phyloP scores from a whole-genome alignment of 2,113 vertebrate species.

The Clarias magur region DNA sequence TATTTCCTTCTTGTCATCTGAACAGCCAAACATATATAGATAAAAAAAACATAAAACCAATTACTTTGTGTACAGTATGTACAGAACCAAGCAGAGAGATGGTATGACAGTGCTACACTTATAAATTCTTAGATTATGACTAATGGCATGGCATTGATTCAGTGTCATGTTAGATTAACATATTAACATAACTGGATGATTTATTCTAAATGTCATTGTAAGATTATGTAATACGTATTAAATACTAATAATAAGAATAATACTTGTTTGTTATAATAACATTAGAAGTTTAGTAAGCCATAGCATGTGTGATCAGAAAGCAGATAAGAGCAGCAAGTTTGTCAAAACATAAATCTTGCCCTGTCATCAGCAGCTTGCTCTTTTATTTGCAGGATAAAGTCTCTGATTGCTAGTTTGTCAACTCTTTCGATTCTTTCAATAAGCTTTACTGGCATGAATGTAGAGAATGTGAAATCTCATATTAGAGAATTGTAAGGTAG shows the following conservation, averaged over 20 bases:
- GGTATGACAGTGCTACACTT: neutral
- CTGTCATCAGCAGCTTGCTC: neutral
- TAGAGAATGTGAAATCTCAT: neutral
- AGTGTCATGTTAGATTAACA: neutral
- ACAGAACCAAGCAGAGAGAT: neutral
- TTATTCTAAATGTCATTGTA: neutral
- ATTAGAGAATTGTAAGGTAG: neutral
- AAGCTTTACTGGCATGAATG: no score
- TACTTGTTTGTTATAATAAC: neutral
- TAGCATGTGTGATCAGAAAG: neutral
- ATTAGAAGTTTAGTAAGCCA: neutral
- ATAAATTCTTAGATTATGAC: neutral
- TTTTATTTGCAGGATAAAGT: neutral
- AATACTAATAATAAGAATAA: neutral
- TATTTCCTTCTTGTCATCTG: neutral
- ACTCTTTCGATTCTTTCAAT: no score
- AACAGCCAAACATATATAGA: neutral
- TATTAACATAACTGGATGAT: neutral
- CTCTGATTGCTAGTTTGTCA: neutral
- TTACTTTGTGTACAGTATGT: neutral
- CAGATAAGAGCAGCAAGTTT: neutral
- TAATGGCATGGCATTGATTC: neutral
- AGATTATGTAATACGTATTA: neutral
- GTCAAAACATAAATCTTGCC: slow-evolving; percentile 10
- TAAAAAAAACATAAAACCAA: neutral